These are phyloP conservation scores for Tinea semifulvella DNA, from an alignment of 2,888 invertebrate genomes.

Conservation along the genomic window DNA sequence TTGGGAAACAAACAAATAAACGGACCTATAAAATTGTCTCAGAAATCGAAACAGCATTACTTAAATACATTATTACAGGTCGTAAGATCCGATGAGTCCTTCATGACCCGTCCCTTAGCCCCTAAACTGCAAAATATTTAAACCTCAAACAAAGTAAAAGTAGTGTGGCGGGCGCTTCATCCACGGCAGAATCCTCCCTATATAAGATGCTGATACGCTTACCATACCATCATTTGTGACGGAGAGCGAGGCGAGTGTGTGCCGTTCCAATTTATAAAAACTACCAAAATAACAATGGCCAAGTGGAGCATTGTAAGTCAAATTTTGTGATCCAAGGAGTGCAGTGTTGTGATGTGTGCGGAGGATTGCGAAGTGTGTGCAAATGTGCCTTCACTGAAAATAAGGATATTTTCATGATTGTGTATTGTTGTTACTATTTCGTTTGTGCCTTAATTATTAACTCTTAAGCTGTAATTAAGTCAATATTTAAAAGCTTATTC, in stretches of 20 bases:
- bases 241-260: slow-evolving; percentile 24
- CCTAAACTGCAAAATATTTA: slow-evolving; percentile 9
- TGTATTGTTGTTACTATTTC: too few species aligned
- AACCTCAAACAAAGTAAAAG: slow-evolving; percentile 54
- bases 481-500: too few species aligned
- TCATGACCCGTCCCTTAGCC: slow-evolving; percentile 10
- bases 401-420: too few species aligned
- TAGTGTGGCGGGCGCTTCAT: slow-evolving; percentile 25
- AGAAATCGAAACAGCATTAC: too few species aligned
- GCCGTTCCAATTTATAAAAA: slow-evolving; percentile 1
- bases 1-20: too few species aligned
- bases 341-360: slow-evolving; percentile 39
- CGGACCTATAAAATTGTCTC: too few species aligned
- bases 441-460: too few species aligned
- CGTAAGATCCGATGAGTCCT: too few species aligned
- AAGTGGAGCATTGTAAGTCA: slow-evolving; percentile 59
- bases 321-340: slow-evolving; percentile 30
- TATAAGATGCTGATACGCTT: slow-evolving; percentile 39
- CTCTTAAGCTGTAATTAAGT: too few species aligned
- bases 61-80: neutral
- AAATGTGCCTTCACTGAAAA: too few species aligned
- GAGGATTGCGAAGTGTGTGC: too few species aligned
- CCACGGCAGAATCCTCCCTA: slow-evolving; percentile 40
- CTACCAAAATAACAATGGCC: slow-evolving; percentile 37
- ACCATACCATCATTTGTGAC: slow-evolving; percentile 39